Conservation (phyloP, 1,140 invertebrate genomes). For the Conus ventricosus region DNA sequence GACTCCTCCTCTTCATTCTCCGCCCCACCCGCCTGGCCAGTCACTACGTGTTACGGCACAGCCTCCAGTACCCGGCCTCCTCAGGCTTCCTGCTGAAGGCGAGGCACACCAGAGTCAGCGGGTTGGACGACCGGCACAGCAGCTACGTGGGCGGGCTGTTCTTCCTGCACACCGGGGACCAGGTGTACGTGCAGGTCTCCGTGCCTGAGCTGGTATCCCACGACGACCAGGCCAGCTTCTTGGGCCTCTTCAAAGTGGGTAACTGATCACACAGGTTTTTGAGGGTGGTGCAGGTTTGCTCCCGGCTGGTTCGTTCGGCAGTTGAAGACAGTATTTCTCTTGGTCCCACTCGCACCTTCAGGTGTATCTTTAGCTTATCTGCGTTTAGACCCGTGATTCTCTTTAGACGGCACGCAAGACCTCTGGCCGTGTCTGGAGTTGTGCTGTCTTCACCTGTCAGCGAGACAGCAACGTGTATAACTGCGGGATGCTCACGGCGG, state of each 20-base stretch:
- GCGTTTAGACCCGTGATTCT: too few species aligned
- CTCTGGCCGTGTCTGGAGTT: too few species aligned
- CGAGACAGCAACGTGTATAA: too few species aligned
- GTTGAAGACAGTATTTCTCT: too few species aligned
- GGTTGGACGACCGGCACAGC: constrained; percentile 24
- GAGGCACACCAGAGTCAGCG: not conserved
- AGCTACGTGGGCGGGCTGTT: constrained; percentile 29
- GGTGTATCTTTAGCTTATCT: too few species aligned
- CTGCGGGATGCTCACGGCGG: too few species aligned
- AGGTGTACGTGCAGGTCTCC: constrained; percentile 14
- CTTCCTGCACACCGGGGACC: constrained; percentile 29
- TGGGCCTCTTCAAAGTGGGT: constrained; percentile 30
- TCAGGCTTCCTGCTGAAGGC: constrained; percentile 29
- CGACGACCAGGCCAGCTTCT: constrained; percentile 31
- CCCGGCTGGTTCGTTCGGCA: too few species aligned
- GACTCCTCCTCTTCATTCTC: not conserved
- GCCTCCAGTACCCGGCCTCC: constrained; percentile 10
- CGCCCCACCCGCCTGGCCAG: not conserved
- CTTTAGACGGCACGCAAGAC: too few species aligned
- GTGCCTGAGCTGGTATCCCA: constrained; percentile 1
- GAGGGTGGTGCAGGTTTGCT: too few species aligned
- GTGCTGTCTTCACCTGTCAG: too few species aligned
- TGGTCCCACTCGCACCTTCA: too few species aligned
- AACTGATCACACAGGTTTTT: not conserved
- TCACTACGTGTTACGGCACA: constrained; percentile 13